phyloP scores from a whole-genome alignment of 2,888 invertebrate genomes.

The Lucinisca nassula region DNA sequence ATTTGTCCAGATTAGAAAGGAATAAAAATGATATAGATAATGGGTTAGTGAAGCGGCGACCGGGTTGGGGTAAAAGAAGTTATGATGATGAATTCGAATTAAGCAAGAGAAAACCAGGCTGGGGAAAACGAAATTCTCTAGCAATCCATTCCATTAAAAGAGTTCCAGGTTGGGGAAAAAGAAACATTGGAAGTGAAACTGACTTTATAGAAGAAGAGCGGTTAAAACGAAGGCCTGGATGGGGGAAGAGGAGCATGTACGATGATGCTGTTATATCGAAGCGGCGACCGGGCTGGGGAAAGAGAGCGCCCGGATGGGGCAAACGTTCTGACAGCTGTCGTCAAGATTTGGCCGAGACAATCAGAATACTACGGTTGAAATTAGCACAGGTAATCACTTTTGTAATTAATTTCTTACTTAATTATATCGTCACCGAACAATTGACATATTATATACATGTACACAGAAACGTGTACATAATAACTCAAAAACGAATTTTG shows the following conservation, averaged over 20 bases:
- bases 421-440: too few species aligned
- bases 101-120: constrained; percentile 75
- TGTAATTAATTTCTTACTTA: too few species aligned
- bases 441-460: too few species aligned
- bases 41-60: constrained; percentile 68
- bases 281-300: constrained; percentile 81
- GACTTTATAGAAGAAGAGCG: constrained; percentile 38
- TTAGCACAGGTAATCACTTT: constrained; percentile 58
- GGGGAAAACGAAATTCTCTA: constrained; percentile 69
- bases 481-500: too few species aligned
- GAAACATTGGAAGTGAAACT: constrained; percentile 38
- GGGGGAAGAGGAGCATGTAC: constrained; percentile 73
- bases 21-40: constrained; percentile 63
- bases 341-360: constrained; percentile 45
- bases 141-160: constrained; percentile 65
- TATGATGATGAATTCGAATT: constrained; percentile 53
- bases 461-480: too few species aligned
- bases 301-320: constrained; percentile 80
- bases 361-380: constrained; percentile 51
- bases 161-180: constrained; percentile 75
- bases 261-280: constrained; percentile 61
- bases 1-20: constrained; percentile 62
- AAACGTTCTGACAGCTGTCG: constrained; percentile 66
- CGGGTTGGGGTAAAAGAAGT: constrained; percentile 76
- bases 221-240: constrained; percentile 76